phyloP scores from a whole-genome alignment of 2,888 invertebrate genomes.

The Aleiodes alternator region DNA sequence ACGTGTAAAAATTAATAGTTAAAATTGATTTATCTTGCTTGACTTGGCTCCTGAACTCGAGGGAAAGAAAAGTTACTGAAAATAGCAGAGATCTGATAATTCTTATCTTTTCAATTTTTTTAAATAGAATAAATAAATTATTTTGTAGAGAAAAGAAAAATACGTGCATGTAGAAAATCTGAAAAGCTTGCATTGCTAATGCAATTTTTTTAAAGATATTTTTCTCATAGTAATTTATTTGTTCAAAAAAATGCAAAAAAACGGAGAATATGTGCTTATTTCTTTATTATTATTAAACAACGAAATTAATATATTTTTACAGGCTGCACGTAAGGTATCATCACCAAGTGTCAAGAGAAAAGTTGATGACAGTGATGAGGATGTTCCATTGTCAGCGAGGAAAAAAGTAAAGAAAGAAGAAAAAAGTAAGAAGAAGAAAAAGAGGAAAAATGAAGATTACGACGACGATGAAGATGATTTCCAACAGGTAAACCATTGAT shows the following conservation, averaged over 20 bases:
- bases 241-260: too few relatives aligned
- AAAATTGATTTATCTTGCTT: neutral
- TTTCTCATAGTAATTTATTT: too few relatives aligned
- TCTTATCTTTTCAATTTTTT: too few relatives aligned
- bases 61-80: too few relatives aligned
- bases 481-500: constrained; percentile 63
- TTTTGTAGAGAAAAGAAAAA: too few relatives aligned
- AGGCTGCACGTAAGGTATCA: constrained; percentile 62
- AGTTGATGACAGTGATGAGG: constrained; percentile 78
- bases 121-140: too few relatives aligned
- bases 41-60: neutral
- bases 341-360: constrained; percentile 75
- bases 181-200: too few relatives aligned
- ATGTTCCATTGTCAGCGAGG: constrained; percentile 81
- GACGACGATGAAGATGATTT: constrained; percentile 65
- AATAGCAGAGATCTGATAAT: too few relatives aligned
- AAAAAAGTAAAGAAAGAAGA: constrained; percentile 81
- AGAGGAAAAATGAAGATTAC: constrained; percentile 61
- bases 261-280: neutral
- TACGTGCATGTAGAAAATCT: too few relatives aligned
- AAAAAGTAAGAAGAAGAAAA: constrained; percentile 80
- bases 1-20: too few relatives aligned
- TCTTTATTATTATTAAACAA: neutral
- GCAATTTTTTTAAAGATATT: too few relatives aligned
- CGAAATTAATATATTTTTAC: constrained; percentile 19